Percentiles rank a stretch among this genome's conserved stretches.
Evolutionary conservation across 2,888 invertebrate genomes (phyloP).

Genomic region (Petrolisthes cinctipes): DNA sequence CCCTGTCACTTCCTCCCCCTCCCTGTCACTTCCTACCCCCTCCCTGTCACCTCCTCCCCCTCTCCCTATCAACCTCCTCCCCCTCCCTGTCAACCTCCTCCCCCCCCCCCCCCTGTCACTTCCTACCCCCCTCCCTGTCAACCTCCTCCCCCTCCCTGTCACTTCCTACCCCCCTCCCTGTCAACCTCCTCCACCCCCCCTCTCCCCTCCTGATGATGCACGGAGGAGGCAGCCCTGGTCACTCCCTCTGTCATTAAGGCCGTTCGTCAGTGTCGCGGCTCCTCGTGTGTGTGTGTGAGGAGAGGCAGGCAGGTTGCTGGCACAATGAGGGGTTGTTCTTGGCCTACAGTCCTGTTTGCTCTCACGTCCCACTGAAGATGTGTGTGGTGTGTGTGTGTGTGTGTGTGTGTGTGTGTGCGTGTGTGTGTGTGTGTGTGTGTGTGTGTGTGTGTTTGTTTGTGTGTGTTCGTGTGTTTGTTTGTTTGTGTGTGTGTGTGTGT

Average conservation of each 20-base stretch:
- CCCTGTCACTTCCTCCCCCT: background rate
- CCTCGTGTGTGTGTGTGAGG: slow-evolving; percentile 11
- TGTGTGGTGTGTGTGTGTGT: background rate
- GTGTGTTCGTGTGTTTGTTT: too few species aligned
- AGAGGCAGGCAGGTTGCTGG: slow-evolving; percentile 4
- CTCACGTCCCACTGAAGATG: background rate
- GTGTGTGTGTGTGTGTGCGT: background rate
- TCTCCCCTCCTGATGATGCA: slow-evolving; percentile 9
- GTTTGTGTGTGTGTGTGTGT: too few species aligned
- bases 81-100: background rate
- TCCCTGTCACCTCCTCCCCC: background rate
- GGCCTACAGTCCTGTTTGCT: slow-evolving; percentile 19
- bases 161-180: slow-evolving; percentile 7
- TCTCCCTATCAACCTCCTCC: background rate
- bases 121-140: background rate
- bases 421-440: background rate
- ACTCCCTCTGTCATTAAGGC: slow-evolving; percentile 34
- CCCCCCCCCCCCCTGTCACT: background rate
- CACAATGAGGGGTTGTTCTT: slow-evolving; percentile 14
- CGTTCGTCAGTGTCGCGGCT: slow-evolving; percentile 19
- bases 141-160: background rate
- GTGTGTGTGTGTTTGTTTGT: background rate
- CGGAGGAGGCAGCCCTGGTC: slow-evolving; percentile 18
- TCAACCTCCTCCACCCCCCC: slow-evolving; percentile 8
- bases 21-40: background rate